These are phyloP conservation scores for Drosophila athabasca DNA, from an alignment of 1,140 invertebrate genomes.

Conservation along the genomic window DNA sequence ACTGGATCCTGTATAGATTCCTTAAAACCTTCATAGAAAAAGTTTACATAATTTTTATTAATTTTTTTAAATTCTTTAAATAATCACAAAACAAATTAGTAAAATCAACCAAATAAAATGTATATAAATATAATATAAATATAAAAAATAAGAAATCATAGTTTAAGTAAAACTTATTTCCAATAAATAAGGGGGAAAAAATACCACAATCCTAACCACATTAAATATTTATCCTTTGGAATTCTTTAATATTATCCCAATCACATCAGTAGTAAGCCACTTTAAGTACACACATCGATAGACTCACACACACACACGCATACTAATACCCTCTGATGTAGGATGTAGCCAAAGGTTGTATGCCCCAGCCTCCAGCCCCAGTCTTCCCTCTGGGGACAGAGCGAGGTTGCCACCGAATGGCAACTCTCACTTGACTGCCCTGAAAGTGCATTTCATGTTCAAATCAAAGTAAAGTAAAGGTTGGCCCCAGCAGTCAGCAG, in stretches of 20 bases:
- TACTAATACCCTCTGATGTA: not conserved
- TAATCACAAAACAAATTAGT: too few species aligned
- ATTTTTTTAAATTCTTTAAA: too few species aligned
- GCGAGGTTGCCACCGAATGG: constrained; percentile 32
- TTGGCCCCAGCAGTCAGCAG: constrained; percentile 30
- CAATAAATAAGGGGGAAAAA: too few species aligned
- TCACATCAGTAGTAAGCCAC: constrained; percentile 41
- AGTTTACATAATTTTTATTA: too few species aligned
- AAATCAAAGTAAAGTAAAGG: constrained; percentile 54
- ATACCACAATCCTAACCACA: too few species aligned
- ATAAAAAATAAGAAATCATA: too few species aligned
- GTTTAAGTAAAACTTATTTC: too few species aligned
- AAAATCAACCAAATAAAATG: too few species aligned
- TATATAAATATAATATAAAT: too few species aligned
- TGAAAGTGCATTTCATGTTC: constrained; percentile 53
- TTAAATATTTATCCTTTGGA: too few species aligned
- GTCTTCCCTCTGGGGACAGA: not conserved
- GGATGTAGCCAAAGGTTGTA: constrained; percentile 26
- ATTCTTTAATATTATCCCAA: constrained; percentile 8
- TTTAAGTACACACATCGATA: constrained; percentile 31
- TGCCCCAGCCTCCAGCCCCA: constrained; percentile 8
- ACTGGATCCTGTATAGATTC: too few species aligned
- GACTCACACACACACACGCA: constrained; percentile 13
- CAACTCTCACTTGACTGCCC: constrained; percentile 54
- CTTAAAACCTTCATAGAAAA: too few species aligned